Conservation (phyloP, 2,888 invertebrate species). For the Himalopsyche tibetana region DNA sequence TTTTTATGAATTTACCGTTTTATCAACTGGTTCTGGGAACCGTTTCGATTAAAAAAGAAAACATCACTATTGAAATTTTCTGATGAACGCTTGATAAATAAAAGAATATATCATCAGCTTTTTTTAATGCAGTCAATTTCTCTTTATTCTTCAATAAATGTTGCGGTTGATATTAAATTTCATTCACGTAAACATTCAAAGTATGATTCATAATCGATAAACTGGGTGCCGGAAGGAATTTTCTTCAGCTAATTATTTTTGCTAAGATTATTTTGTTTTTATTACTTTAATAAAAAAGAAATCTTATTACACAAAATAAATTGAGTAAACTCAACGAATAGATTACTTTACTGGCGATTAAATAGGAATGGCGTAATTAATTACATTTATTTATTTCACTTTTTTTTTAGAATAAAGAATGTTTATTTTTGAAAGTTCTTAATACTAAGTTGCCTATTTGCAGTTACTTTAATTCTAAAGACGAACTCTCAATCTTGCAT, state of each 20-base stretch:
- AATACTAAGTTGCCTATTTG: no score
- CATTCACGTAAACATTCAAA: neutral
- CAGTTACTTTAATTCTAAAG: no score
- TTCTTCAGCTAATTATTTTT: neutral
- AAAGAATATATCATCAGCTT: neutral
- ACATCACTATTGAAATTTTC: neutral
- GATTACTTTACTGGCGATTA: no score
- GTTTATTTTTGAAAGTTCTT: no score
- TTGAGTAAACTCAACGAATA: no score
- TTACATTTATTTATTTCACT: no score
- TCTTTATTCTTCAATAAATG: constrained; percentile 10
- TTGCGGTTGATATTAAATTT: neutral
- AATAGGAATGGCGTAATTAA: no score
- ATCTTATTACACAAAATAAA: no score
- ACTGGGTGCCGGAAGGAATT: neutral
- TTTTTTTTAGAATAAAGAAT: no score
- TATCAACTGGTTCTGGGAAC: neutral
- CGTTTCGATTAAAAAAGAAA: neutral
- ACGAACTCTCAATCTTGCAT: no score
- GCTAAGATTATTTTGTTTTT: neutral
- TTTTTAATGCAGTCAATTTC: neutral
- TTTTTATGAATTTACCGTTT: neutral
- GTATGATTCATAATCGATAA: neutral
- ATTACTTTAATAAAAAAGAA: neutral
- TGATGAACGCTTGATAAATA: neutral